Conservation (phyloP, 1,140 invertebrate species). For the Thaumetopoea pityocampa region DNA sequence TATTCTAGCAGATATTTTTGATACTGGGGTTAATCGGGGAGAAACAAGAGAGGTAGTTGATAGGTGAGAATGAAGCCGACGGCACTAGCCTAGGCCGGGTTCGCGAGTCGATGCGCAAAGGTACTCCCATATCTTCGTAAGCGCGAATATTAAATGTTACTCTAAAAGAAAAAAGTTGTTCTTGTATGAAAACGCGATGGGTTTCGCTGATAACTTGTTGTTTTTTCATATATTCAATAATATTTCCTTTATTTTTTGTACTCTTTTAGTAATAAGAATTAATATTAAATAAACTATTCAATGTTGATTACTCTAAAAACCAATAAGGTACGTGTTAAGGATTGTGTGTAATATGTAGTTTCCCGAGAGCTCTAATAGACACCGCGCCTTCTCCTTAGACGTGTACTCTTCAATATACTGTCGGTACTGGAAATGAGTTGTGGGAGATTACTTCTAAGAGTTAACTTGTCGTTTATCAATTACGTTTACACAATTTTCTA, state of each 20-base stretch:
- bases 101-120: neutral
- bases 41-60: slow-evolving; percentile 58
- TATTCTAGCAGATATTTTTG: slow-evolving; percentile 75
- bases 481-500: no score
- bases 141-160: slow-evolving; percentile 66
- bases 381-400: slow-evolving; percentile 70
- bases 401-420: slow-evolving; percentile 19
- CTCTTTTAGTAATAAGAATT: slow-evolving; percentile 73
- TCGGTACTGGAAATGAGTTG: slow-evolving; percentile 11
- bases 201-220: slow-evolving; percentile 72
- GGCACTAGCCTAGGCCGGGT: neutral
- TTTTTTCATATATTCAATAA: slow-evolving; percentile 74
- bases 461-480: no score
- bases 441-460: no score
- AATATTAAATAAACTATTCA: slow-evolving; percentile 73
- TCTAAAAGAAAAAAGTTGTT: slow-evolving; percentile 71
- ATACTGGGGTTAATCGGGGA: slow-evolving; percentile 71
- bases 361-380: slow-evolving; percentile 66
- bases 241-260: slow-evolving; percentile 76
- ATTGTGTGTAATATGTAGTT: slow-evolving; percentile 67
- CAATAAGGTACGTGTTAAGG: slow-evolving; percentile 67
- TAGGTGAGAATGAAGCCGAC: slow-evolving; percentile 6
- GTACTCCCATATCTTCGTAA: slow-evolving; percentile 34
- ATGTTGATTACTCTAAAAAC: slow-evolving; percentile 73
- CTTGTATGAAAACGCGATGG: slow-evolving; percentile 68